A percentile compares a stretch with the other conserved stretches of the same genome.
Evolutionary conservation across 2,113 vertebrate species (phyloP).

Genomic region (Oncorhynchus tshawytscha): DNA sequence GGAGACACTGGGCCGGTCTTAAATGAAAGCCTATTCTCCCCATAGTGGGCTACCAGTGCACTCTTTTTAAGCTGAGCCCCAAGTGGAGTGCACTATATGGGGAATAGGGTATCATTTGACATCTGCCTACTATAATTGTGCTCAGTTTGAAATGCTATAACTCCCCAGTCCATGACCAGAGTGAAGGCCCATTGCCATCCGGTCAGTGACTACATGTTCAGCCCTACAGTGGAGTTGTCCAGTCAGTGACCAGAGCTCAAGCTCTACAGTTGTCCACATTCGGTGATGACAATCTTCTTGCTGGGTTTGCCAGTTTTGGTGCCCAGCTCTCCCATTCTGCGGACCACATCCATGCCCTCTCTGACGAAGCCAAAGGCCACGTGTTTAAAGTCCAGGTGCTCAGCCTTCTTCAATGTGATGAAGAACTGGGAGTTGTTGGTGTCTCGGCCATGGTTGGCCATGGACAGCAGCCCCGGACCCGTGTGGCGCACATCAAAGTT

Average conservation of each 20-base stretch:
- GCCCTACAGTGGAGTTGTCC: too few species aligned
- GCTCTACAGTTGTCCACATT: conserved; percentile 85
- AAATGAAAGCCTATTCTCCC: neutral
- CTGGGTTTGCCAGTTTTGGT: conserved; percentile 78
- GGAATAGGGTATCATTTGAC: neutral
- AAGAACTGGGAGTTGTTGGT: conserved; percentile 96
- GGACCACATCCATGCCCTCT: conserved; percentile 89
- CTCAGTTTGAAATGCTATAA: too few species aligned
- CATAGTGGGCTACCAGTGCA: too few species aligned
- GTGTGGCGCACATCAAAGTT: conserved; percentile 89
- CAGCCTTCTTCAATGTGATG: conserved; percentile 90
- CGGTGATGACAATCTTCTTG: conserved; percentile 79
- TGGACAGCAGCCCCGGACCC: conserved; percentile 87
- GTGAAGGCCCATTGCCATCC: too few species aligned
- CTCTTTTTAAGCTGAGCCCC: too few species aligned
- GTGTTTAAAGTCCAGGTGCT: conserved; percentile 92
- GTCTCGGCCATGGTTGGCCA: conserved; percentile 86
- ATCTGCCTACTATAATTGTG: too few species aligned
- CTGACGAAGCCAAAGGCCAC: conserved; percentile 92
- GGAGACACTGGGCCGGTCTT: neutral
- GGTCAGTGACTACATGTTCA: too few species aligned
- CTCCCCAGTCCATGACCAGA: too few species aligned
- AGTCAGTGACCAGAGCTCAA: neutral
- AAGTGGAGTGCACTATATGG: too few species aligned
- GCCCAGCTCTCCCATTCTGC: conserved; percentile 84